phyloP scores from a whole-genome alignment of 2,888 invertebrate species.

The Acholoe squamosa region DNA sequence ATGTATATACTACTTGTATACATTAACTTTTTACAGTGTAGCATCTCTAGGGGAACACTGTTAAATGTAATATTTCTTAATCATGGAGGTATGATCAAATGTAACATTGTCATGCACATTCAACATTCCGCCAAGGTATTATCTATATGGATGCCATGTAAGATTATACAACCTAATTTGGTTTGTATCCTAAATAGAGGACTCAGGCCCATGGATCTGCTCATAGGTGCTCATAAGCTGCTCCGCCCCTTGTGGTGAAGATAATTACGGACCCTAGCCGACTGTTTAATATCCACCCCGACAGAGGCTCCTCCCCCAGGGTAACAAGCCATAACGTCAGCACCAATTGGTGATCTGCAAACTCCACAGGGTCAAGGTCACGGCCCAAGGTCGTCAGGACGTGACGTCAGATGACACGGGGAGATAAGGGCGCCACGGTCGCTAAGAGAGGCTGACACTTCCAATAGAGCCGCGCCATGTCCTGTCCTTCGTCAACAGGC shows the following conservation, averaged over 20 bases:
- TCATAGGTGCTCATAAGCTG: not conserved
- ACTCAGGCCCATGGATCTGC: not conserved
- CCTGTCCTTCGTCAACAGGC: slow-evolving; percentile 49
- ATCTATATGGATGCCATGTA: not conserved
- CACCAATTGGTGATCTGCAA: slow-evolving; percentile 50
- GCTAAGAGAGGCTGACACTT: slow-evolving; percentile 41
- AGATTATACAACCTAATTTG: not conserved
- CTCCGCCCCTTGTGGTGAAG: not conserved
- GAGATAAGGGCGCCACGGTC: slow-evolving; percentile 25
- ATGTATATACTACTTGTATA: no score
- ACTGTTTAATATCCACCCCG: slow-evolving; percentile 40
- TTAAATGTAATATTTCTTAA: no score
- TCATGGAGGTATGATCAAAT: not conserved
- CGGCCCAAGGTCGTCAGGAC: not conserved
- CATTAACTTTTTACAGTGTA: no score
- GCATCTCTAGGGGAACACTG: no score
- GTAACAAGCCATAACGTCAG: slow-evolving; percentile 53
- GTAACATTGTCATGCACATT: not conserved
- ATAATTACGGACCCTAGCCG: not conserved
- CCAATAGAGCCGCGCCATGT: slow-evolving; percentile 38
- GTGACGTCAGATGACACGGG: slow-evolving; percentile 40
- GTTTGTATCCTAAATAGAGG: not conserved
- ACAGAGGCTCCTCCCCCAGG: slow-evolving; percentile 6
- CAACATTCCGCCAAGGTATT: not conserved
- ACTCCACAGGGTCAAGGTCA: slow-evolving; percentile 46